A percentile compares a stretch with the other conserved stretches of the same genome.
phyloP scores from a whole-genome alignment of 1,140 invertebrate species.

The Uloborus diversus region DNA sequence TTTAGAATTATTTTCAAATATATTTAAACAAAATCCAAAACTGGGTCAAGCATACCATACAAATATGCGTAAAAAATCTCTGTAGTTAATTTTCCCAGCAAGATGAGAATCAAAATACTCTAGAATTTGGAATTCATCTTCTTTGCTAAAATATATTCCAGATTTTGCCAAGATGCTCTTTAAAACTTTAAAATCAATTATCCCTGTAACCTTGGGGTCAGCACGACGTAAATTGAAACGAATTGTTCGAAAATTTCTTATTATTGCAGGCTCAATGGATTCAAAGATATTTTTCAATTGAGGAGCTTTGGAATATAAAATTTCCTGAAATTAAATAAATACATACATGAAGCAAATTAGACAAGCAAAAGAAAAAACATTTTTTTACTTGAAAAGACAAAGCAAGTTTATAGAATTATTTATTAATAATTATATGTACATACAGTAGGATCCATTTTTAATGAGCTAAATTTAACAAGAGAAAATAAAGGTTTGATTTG shows the following conservation, averaged over 20 bases:
- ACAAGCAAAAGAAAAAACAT: background rate
- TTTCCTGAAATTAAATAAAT: conserved; percentile 11
- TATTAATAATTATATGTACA: background rate
- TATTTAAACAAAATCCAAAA: no score
- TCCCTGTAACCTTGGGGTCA: conserved; percentile 22
- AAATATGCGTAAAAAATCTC: conserved; percentile 37
- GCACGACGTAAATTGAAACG: conserved; percentile 28
- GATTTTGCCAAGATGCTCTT: conserved; percentile 21
- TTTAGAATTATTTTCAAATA: no score
- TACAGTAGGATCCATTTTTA: no score
- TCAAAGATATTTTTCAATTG: conserved; percentile 15
- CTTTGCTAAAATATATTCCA: conserved; percentile 11
- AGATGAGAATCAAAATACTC: conserved; percentile 36
- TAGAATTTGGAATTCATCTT: conserved; percentile 29
- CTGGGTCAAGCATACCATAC: conserved; percentile 48
- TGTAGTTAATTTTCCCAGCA: conserved; percentile 24
- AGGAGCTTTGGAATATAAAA: conserved; percentile 16
- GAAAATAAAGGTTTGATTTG: background rate
- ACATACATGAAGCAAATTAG: no score
- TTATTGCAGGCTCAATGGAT: conserved; percentile 5
- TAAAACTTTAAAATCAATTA: background rate
- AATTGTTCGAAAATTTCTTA: conserved; percentile 33
- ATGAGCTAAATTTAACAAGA: no score
- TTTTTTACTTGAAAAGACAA: background rate
- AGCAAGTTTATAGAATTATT: background rate